These are phyloP conservation scores for Patiria miniata DNA, from an alignment of 35 echinoderm and acorn worm genomes.

Conservation along the genomic window DNA sequence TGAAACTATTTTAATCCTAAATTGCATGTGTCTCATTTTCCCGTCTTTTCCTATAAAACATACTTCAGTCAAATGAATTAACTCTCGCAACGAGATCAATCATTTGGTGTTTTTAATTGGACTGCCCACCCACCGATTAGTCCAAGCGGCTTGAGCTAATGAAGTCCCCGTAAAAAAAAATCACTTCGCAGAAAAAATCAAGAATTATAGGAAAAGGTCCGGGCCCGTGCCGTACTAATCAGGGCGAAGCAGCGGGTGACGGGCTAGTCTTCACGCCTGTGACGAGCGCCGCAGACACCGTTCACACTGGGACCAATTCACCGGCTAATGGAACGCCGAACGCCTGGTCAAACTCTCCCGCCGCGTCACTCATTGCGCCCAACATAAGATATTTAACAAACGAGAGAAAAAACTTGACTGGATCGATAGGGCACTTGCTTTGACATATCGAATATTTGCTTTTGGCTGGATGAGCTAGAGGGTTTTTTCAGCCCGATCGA, in stretches of 20 bases:
- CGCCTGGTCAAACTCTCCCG: not conserved
- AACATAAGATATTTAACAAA: not conserved
- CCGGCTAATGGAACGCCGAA: not conserved
- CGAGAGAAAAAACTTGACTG: not conserved
- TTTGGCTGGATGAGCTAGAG: not conserved
- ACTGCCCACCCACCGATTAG: not conserved
- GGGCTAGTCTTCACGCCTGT: not conserved
- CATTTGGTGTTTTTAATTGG: conserved; percentile 17
- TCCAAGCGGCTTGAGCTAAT: not conserved
- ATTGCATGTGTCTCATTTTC: too few relatives aligned
- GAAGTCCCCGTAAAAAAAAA: not conserved
- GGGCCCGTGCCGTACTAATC: not conserved
- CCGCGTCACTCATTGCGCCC: not conserved
- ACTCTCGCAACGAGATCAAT: not conserved
- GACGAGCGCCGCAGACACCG: not conserved
- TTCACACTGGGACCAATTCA: not conserved
- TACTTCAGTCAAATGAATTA: too few relatives aligned
- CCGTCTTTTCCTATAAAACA: too few relatives aligned
- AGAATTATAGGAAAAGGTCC: not conserved
- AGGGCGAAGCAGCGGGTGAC: not conserved
- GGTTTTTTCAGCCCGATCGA: not conserved
- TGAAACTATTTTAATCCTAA: too few relatives aligned
- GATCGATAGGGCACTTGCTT: conserved; percentile 2
- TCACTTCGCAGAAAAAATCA: too few relatives aligned
- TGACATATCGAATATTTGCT: conserved; percentile 22